Percentiles rank a stretch among this genome's conserved stretches.
phyloP scores from a whole-genome alignment of 2,888 invertebrate species.

The Arenicola marina region DNA sequence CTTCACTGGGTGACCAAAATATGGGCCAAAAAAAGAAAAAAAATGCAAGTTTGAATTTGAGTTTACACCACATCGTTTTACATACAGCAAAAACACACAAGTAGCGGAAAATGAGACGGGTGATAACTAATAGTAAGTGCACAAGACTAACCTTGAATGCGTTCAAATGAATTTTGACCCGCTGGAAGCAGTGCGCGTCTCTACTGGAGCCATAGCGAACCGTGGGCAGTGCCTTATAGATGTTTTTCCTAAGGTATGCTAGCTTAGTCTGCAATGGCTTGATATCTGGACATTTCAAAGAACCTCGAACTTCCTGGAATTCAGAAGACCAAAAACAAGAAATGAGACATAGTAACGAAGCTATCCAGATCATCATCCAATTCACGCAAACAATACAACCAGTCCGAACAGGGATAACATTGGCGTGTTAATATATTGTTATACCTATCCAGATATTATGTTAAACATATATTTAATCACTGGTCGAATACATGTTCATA shows the following conservation, averaged over 20 bases:
- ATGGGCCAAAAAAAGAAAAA: background rate
- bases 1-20: background rate
- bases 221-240: background rate
- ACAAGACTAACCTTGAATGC: slow-evolving; percentile 1
- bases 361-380: no score
- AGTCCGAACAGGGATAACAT: no score
- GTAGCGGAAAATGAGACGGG: no score
- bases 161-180: background rate
- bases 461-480: no score
- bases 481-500: no score
- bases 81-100: no score
- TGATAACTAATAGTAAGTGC: no score
- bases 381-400: no score
- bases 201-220: slow-evolving; percentile 3
- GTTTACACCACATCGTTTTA: background rate
- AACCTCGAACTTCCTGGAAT: background rate
- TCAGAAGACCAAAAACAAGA: no score
- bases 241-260: background rate
- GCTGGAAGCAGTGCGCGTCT: background rate
- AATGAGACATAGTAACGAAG: no score
- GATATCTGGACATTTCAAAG: background rate
- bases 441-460: no score
- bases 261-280: background rate
- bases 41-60: background rate
- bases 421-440: no score